Conservation (phyloP, 1,140 invertebrate species). For the Himalopsyche phryganea region DNA sequence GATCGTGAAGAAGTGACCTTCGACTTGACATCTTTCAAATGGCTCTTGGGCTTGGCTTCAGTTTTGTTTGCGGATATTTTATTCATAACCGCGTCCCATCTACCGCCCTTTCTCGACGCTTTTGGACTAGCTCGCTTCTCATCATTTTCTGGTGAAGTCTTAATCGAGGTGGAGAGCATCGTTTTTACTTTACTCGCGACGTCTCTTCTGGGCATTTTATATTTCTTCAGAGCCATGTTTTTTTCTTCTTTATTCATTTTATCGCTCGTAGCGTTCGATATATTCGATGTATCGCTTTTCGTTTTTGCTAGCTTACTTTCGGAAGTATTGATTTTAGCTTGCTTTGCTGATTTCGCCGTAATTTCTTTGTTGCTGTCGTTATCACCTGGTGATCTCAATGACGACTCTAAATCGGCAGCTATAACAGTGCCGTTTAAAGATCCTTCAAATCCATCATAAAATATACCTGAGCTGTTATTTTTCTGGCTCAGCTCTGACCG, state of each 20-base stretch:
- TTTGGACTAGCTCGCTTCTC: slow-evolving; percentile 45
- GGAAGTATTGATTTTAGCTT: slow-evolving; percentile 7
- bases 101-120: slow-evolving; percentile 50
- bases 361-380: slow-evolving; percentile 1
- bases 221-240: slow-evolving; percentile 60
- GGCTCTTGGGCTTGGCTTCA: slow-evolving; percentile 65
- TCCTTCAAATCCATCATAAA: slow-evolving; percentile 24
- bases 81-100: slow-evolving; percentile 78
- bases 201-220: slow-evolving; percentile 72
- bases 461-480: slow-evolving; percentile 27
- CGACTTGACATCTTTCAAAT: slow-evolving; percentile 74
- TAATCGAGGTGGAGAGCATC: slow-evolving; percentile 55
- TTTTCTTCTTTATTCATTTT: slow-evolving; percentile 53
- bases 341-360: not conserved
- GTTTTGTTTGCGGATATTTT: slow-evolving; percentile 72
- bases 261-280: slow-evolving; percentile 18
- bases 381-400: not conserved
- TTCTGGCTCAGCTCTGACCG: slow-evolving; percentile 41
- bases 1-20: slow-evolving; percentile 57
- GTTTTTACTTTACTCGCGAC: slow-evolving; percentile 71
- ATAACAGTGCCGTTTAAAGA: slow-evolving; percentile 23
- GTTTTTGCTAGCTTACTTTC: slow-evolving; percentile 2
- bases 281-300: slow-evolving; percentile 2
- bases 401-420: slow-evolving; percentile 7
- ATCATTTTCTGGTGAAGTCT: slow-evolving; percentile 45